Percentiles rank a stretch among this genome's conserved stretches.
These are phyloP conservation scores for Entelurus aequoreus DNA, from an alignment of 2,113 vertebrate genomes.

Conservation along the genomic window DNA sequence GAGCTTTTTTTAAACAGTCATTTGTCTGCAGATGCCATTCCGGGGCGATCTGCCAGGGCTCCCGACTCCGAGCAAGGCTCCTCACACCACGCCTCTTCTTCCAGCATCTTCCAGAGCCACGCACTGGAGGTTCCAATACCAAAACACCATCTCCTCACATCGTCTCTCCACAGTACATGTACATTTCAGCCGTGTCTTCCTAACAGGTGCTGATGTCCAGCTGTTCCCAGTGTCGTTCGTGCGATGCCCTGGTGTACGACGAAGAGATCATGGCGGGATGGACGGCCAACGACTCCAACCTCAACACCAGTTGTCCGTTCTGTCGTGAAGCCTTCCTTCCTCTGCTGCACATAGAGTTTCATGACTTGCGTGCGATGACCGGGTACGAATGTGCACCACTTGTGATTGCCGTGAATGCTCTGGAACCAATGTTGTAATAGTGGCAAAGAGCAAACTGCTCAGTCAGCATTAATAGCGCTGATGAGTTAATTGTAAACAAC, in stretches of 20 bases:
- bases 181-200: neutral
- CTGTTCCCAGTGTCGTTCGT: slow-evolving; percentile 89
- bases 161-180: too few relatives aligned
- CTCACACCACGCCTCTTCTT: slow-evolving; percentile 87
- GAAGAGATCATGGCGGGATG: slow-evolving; percentile 99
- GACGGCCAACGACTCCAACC: slow-evolving; percentile 94
- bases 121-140: slow-evolving; percentile 84
- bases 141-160: neutral
- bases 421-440: too few relatives aligned
- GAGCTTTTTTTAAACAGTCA: neutral
- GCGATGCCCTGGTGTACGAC: slow-evolving; percentile 90
- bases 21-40: slow-evolving; percentile 49
- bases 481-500: too few relatives aligned
- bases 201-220: slow-evolving; percentile 95
- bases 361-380: slow-evolving; percentile 82
- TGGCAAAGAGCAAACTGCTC: too few relatives aligned
- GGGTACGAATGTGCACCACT: slow-evolving; percentile 63
- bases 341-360: slow-evolving; percentile 91
- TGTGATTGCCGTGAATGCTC: too few relatives aligned
- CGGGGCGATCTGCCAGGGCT: slow-evolving; percentile 70
- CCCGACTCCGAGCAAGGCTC: slow-evolving; percentile 84
- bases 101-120: slow-evolving; percentile 94
- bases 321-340: slow-evolving; percentile 90
- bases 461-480: too few relatives aligned
- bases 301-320: slow-evolving; percentile 94